phyloP scores from a whole-genome alignment of 2,888 invertebrate species.

The Drosophila dives region DNA sequence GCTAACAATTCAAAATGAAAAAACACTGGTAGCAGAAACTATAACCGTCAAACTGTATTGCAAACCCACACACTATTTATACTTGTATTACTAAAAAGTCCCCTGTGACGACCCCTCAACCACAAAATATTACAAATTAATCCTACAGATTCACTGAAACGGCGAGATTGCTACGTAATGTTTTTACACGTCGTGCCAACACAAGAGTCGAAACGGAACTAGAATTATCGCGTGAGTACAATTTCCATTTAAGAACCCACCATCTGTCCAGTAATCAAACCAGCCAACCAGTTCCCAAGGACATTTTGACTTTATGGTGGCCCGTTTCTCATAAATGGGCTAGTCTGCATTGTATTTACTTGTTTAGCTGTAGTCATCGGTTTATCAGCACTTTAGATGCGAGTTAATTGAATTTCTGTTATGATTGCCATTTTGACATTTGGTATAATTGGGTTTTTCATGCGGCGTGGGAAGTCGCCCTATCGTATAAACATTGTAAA shows the following conservation, averaged over 20 bases:
- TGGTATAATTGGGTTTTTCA: conserved; percentile 18
- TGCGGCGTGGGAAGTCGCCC: background rate
- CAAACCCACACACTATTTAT: conserved; percentile 23
- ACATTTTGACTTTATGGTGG: conserved; percentile 31
- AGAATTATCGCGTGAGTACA: conserved; percentile 96
- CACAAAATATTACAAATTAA: conserved; percentile 48
- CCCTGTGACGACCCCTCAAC: conserved; percentile 23
- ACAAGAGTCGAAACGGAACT: conserved; percentile 93
- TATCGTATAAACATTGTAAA: conserved; percentile 1
- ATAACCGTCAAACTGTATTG: conserved; percentile 16
- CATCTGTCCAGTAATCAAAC: background rate
- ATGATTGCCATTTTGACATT: conserved; percentile 35
- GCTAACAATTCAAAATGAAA: conserved; percentile 79
- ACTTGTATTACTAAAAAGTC: conserved; percentile 31
- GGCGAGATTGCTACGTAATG: conserved; percentile 96
- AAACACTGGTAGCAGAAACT: conserved; percentile 17
- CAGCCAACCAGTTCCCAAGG: conserved; percentile 45
- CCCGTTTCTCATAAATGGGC: conserved; percentile 43
- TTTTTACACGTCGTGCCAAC: conserved; percentile 92
- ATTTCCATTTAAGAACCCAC: conserved; percentile 38
- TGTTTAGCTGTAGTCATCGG: background rate
- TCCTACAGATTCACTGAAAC: conserved; percentile 96
- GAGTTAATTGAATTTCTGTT: conserved; percentile 40
- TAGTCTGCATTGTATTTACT: conserved; percentile 19
- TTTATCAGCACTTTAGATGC: conserved; percentile 35